Evolutionary conservation across 2,888 invertebrate species (phyloP), one percentile per base, ranked within the genome.

Genomic region (Andrena fulva): DNA sequence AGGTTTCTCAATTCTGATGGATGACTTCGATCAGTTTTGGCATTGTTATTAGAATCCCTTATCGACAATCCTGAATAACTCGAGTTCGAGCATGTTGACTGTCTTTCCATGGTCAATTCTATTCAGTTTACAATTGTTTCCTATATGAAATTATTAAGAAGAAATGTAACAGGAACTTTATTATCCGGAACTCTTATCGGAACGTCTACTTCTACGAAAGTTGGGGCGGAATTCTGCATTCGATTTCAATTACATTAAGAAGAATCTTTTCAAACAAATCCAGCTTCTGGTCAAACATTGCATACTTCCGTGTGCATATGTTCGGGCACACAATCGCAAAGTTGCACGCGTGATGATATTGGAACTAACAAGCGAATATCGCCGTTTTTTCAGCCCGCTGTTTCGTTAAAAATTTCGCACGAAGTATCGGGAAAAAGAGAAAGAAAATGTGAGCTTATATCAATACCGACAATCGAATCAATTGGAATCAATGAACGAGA

Each of bases 341-440:
- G n/a, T 42, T 42, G 42, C 56, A 68, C 56, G 48, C n/a, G 50
- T 52, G 50, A 59, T 69, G 6, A 20, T 24, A 50, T 27, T n/a
- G 16, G 24, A 29, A 56, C 24, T 60, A 68, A 80, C 71, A 80
- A 80, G 79, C 62, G 80, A 80, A 63, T 50, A 68, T 79, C 80
- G 68, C 31, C 2, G 6, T 33, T n/a, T 48, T 60, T 71, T 24
- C 29, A 62, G 54, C 29, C 12, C 29, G 6, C 29, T 50, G 12
- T 20, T 67, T 20, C 56, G 24, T 72, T 62, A 35, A 50, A 79
- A 80, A 68, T 79, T 63, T 33, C 24, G 0, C 35, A 48, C 56
- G 10, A 76, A 29, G 64, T 75, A 48, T 50, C 10, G 16, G 16
- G 24, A 4, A 50, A n/a, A 59, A 54, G 48, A 54, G 56, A 10